Base-by-base conservation (phyloP, 2,113 vertebrate genomes). In the Felis chaus region DNA sequence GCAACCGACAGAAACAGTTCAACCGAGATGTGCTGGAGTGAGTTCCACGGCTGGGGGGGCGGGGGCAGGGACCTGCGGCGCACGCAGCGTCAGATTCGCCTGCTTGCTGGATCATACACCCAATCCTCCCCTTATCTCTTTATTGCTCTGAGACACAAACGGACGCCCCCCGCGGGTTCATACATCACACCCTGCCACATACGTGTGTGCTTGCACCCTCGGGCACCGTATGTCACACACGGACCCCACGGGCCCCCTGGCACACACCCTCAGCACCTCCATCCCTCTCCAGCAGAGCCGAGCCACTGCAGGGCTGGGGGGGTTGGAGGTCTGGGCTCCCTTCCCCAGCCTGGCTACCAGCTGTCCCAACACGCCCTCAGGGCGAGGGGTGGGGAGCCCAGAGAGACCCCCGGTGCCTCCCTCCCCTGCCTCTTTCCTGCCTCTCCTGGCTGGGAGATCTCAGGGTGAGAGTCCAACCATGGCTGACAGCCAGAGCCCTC, bases 1-100 rank as follows among this genome's bases (percentile, higher is more conserved):
- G 99, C 9, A 99, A 99, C 97, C 98, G 99, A 63, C 99, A 99
- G 98, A 99, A 99, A 61, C 99, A 99, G 98, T 99, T 99, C 99
- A 99, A 99, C 99, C 98, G 99, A 33, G 99, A 99, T 11, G 99
- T 99, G 13, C 96, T 99, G 0, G 99, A 99, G 99, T 99, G 98
- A 99, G 99, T 99, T 3, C 82, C 11, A 21, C 33, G 71, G 15
- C 57, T 2, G 21, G 19, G 45, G 76, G 31, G 21, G 29, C 23
- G n/a, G 63, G 65, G 27, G 27, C 4, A 18, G 2, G 29, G 41
- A 45, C 41, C 41, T 45, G 71, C 9, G 6, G 2, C 14, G 12
- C 61, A 9, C 27, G 18, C 31, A 7, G 45, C 18, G 19, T 31
- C 23, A 7, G 76, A 36, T 21, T 5, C 4, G 1, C 68, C 36